Percentiles rank a stretch among this genome's conserved stretches.
Evolutionary conservation across 2,113 vertebrate genomes (phyloP).

Genomic region (Anseranas semipalmata): DNA sequence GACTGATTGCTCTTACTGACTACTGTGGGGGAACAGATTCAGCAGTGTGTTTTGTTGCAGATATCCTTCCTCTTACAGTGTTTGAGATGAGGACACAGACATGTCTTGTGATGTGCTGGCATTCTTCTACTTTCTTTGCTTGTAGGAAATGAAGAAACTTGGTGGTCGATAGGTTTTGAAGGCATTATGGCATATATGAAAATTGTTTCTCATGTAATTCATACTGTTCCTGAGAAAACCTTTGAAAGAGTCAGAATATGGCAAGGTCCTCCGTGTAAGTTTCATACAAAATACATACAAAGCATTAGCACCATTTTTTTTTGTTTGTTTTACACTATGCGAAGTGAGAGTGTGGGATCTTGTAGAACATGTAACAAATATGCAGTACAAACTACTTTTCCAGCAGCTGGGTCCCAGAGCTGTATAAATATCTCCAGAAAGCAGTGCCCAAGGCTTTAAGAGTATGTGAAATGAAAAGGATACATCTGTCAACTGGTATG

Average conservation of each 20-base stretch:
- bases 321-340: not conserved
- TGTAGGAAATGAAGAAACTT: not conserved
- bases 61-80: not conserved
- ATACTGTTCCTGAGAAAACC: not conserved
- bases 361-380: constrained; percentile 65
- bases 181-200: not conserved
- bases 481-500: constrained; percentile 45
- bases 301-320: not conserved
- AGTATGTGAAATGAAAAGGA: constrained; percentile 65
- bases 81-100: not conserved
- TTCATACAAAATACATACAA: constrained; percentile 38
- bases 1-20: not conserved
- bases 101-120: not conserved
- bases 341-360: constrained; percentile 39
- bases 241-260: not conserved
- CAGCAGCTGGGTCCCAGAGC: constrained; percentile 32
- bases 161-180: not conserved
- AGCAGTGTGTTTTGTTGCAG: not conserved
- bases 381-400: constrained; percentile 60
- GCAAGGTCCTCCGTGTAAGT: not conserved
- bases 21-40: not conserved
- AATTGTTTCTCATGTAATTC: not conserved
- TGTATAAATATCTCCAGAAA: constrained; percentile 57
- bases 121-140: not conserved
- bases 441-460: constrained; percentile 41